phyloP scores from a whole-genome alignment of 2,888 invertebrate genomes.

The Hyppa rectilinea region DNA sequence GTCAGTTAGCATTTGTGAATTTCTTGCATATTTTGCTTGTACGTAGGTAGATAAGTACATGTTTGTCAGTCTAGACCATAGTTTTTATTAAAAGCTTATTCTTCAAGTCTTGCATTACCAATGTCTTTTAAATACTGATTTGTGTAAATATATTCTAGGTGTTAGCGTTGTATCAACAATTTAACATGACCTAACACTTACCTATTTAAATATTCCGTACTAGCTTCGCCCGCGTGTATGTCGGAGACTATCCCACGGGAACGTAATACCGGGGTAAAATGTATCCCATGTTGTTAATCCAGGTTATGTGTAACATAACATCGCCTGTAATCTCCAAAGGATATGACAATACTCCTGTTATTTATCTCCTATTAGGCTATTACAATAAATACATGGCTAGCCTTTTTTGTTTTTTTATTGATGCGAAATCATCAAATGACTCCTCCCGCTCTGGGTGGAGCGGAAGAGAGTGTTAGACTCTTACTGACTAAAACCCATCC shows the following conservation, averaged over 20 bases:
- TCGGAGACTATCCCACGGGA: no score
- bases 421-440: no score
- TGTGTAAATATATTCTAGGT: not conserved
- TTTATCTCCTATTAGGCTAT: no score
- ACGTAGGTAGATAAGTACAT: not conserved
- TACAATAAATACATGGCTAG: no score
- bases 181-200: not conserved
- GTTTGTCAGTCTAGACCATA: conserved; percentile 35
- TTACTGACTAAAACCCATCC: no score
- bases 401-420: no score
- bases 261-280: no score
- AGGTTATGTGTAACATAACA: no score
- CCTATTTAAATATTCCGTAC: not conserved
- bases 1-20: not conserved
- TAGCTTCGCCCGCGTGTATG: not conserved
- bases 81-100: conserved; percentile 3
- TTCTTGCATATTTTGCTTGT: not conserved
- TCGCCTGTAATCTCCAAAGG: no score
- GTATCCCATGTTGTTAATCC: no score
- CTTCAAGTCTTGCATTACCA: not conserved
- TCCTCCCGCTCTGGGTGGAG: no score
- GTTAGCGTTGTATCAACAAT: conserved; percentile 10
- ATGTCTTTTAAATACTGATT: conserved; percentile 24
- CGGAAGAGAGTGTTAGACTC: no score
- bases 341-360: not conserved